Evolutionary conservation across 2,888 invertebrate genomes (phyloP).

Genomic region (Amblyjoppa proteus): DNA sequence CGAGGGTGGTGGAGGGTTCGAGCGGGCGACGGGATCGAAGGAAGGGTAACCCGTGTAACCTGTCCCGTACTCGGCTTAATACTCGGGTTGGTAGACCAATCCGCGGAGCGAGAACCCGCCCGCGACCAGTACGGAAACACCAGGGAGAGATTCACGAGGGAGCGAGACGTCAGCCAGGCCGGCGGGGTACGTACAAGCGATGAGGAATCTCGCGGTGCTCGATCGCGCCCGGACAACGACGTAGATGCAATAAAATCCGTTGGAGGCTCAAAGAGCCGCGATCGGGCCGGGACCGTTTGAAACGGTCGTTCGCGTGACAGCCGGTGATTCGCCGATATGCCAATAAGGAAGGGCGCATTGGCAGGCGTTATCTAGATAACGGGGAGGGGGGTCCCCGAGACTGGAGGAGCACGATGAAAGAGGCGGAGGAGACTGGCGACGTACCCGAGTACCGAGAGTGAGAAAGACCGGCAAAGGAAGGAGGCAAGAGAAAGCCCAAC

Average conservation of each 20-base stretch:
- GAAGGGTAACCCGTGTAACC: conserved; percentile 70
- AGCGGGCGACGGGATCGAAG: conserved; percentile 40
- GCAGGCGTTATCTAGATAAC: conserved; percentile 69
- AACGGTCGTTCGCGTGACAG: conserved; percentile 69
- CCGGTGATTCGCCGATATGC: conserved; percentile 77
- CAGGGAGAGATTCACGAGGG: conserved; percentile 32
- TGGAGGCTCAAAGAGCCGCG: conserved; percentile 70
- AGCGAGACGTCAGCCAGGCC: conserved; percentile 34
- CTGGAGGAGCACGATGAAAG: conserved; percentile 16
- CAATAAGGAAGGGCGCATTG: conserved; percentile 75
- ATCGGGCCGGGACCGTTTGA: conserved; percentile 61
- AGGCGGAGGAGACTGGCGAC: conserved; percentile 19
- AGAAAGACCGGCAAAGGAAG: background rate
- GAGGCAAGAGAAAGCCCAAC: background rate
- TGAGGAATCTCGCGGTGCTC: conserved; percentile 17
- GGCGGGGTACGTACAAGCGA: conserved; percentile 19
- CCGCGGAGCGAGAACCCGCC: conserved; percentile 10
- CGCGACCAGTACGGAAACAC: conserved; percentile 31
- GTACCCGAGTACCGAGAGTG: conserved; percentile 8
- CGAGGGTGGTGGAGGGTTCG: conserved; percentile 48
- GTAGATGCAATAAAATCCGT: conserved; percentile 70
- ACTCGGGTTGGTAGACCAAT: conserved; percentile 3
- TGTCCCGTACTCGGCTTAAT: conserved; percentile 62
- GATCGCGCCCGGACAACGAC: conserved; percentile 49
- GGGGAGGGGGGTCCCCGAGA: conserved; percentile 31